These are phyloP conservation scores for Siphamia tubifer DNA, from an alignment of 2,113 vertebrate species.

Conservation along the genomic window DNA sequence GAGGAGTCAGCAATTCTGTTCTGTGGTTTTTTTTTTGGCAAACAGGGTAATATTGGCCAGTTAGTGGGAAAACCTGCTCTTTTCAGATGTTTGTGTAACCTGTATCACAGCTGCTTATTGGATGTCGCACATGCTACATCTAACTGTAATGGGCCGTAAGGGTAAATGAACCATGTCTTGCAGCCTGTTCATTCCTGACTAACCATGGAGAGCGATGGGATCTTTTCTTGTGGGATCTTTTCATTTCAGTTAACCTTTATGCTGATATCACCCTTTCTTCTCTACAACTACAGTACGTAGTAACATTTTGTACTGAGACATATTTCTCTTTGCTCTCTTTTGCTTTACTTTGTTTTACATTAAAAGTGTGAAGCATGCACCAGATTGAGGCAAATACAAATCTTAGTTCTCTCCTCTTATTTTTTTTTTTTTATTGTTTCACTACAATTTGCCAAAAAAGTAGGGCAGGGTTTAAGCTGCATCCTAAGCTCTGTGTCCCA, in stretches of 20 bases:
- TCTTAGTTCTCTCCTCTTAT: neutral
- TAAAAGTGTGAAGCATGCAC: neutral
- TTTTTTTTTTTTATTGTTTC: neutral
- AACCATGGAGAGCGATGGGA: neutral
- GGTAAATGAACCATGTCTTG: slow-evolving; percentile 4
- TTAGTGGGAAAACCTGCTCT: neutral
- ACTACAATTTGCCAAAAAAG: neutral
- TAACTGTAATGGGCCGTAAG: neutral
- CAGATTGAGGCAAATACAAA: neutral
- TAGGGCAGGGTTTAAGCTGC: slow-evolving; percentile 44
- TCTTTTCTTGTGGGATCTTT: neutral
- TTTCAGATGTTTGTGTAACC: neutral
- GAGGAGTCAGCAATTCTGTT: neutral
- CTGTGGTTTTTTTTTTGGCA: neutral
- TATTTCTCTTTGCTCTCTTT: neutral
- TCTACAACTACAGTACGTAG: no score
- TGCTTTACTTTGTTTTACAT: neutral
- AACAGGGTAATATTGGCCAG: neutral
- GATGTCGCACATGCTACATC: neutral
- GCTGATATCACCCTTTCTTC: no score
- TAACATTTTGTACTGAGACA: no score
- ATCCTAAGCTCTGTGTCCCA: slow-evolving; percentile 3
- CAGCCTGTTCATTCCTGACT: neutral
- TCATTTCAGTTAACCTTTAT: neutral
- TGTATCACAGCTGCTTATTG: neutral